phyloP scores from a whole-genome alignment of 1,140 invertebrate genomes.

The Drosophila kurseongensis region DNA sequence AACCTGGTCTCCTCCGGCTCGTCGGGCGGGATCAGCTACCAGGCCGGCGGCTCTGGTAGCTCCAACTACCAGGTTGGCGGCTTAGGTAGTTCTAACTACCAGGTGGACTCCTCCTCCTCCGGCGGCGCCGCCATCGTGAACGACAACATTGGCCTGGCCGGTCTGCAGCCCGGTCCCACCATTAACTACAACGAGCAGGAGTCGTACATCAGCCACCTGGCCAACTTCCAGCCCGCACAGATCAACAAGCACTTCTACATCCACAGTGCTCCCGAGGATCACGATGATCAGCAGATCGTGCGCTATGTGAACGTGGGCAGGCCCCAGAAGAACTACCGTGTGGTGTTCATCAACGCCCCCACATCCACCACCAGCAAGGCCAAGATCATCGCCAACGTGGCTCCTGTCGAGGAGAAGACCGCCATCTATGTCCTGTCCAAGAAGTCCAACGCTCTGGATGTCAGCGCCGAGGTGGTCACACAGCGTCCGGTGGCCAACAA shows the following conservation, averaged over 20 bases:
- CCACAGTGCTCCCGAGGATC: slow-evolving; percentile 90
- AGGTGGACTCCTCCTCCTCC: slow-evolving; percentile 2
- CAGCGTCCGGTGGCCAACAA: slow-evolving; percentile 86
- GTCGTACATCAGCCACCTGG: slow-evolving; percentile 83
- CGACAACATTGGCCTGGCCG: slow-evolving; percentile 58
- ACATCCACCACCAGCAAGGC: slow-evolving; percentile 88
- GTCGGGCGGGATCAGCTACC: slow-evolving; percentile 17
- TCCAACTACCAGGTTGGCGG: slow-evolving; percentile 1
- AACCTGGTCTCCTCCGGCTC: slow-evolving; percentile 23
- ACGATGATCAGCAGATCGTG: slow-evolving; percentile 85
- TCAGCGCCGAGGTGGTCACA: slow-evolving; percentile 75
- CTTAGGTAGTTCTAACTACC: background rate
- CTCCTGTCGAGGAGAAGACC: slow-evolving; percentile 92
- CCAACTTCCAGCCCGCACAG: slow-evolving; percentile 86
- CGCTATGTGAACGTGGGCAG: slow-evolving; percentile 85
- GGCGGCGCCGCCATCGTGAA: slow-evolving; percentile 3
- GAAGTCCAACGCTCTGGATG: slow-evolving; percentile 84
- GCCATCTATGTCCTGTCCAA: slow-evolving; percentile 93
- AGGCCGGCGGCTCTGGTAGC: background rate
- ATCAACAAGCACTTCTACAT: slow-evolving; percentile 91
- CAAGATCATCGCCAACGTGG: slow-evolving; percentile 88
- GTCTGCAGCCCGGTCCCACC: slow-evolving; percentile 56
- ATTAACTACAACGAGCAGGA: slow-evolving; percentile 85
- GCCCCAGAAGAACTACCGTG: slow-evolving; percentile 93
- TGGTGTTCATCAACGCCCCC: slow-evolving; percentile 94